Base-by-base conservation (phyloP, 2,797 vertebrate species). In the Allobates femoralis region DNA sequence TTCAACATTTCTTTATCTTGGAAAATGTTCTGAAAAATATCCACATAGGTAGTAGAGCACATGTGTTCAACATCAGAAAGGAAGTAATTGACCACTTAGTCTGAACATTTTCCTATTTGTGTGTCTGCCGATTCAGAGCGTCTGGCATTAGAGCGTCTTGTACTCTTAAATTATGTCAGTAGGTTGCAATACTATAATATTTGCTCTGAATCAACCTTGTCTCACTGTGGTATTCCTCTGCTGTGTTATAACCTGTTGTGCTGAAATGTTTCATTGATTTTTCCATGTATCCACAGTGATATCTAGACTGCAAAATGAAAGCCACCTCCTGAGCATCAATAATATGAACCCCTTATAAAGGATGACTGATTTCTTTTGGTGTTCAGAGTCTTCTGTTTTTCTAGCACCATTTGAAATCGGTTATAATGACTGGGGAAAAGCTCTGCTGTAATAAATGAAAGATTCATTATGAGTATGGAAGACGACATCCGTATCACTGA, bases 371-470 rank as follows among this genome's bases (percentile, higher is more conserved):
- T 99, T 99, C 98, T 92, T 95, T 93, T 99, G 98, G 97, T 99
- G 98, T 95, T 96, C 96, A 97, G 98, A 99, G 97, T 95, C 94
- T 85, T 92, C 93, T 93, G 85, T 89, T 94, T 94, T 95, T 99
- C 98, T 99, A 99, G 98, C 98, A 99, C 98, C 98, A 99, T 99
- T 98, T 98, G 98, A 99, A 99, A 99, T 99, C 98, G 97, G 98
- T 99, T 99, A 99, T 99, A 96, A 96, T 96, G 95, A 96, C 94
- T 89, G 97, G 98, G 97, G 97, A 96, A 95, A 93, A 92, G 7
- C 14, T 74, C 81, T 41, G 16, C 81, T 51, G 8, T 51, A 26
- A 23, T 34, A 37, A 11, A 41, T 14, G 18, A 51, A 51, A 62
- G n/a, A 81, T 67, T 30, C 94, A 89, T 79, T 93, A 53, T 69